These are phyloP conservation scores for Patiria miniata DNA, from an alignment of 35 echinoderm and acorn worm genomes.

Conservation along the genomic window DNA sequence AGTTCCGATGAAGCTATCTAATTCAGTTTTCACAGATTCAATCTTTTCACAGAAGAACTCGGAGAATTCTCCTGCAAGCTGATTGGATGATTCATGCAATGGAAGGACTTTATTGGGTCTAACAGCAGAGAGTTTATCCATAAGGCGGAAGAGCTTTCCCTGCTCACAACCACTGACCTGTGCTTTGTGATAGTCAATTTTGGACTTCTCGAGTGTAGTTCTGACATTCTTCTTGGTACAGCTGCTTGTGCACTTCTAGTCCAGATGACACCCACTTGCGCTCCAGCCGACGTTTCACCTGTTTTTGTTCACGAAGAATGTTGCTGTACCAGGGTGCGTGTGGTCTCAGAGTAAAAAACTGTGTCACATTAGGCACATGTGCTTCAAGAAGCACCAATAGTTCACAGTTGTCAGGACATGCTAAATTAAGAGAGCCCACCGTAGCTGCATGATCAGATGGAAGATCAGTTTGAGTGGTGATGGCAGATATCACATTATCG, in stretches of 20 bases:
- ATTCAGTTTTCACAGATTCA: background rate
- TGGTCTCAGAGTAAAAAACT: conserved; percentile 41
- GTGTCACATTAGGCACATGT: conserved; percentile 35
- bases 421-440: background rate
- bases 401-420: background rate
- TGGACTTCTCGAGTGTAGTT: conserved; percentile 41
- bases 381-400: conserved; percentile 37
- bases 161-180: conserved; percentile 50
- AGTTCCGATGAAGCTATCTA: background rate
- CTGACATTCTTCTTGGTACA: conserved; percentile 42
- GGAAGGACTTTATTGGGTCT: background rate
- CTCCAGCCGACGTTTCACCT: conserved; percentile 41
- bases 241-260: conserved; percentile 52
- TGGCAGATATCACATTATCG: conserved; percentile 30
- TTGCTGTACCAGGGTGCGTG: conserved; percentile 66
- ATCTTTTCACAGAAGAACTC: background rate
- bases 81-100: background rate
- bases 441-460: conserved; percentile 68
- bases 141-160: conserved; percentile 19
- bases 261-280: conserved; percentile 55
- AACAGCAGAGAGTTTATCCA: background rate
- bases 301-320: conserved; percentile 36
- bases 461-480: conserved; percentile 26
- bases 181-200: conserved; percentile 50
- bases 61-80: background rate